Evolutionary conservation across 1,140 invertebrate species (phyloP).

Genomic region (Portunus trituberculatus): DNA sequence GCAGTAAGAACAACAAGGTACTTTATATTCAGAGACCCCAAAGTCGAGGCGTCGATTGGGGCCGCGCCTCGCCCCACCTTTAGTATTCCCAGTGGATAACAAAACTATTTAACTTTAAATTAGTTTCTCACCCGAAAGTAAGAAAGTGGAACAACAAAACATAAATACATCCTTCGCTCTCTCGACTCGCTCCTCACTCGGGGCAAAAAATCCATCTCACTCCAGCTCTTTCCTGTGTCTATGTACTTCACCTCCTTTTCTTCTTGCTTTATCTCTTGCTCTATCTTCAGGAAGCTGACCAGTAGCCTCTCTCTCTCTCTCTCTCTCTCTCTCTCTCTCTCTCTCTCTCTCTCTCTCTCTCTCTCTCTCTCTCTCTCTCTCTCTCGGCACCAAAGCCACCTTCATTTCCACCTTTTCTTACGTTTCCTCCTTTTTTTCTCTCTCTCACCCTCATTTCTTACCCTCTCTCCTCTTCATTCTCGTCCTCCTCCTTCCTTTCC

Average conservation of each 20-base stretch:
- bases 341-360: conserved; percentile 20
- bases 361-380: neutral
- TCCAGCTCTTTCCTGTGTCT: neutral
- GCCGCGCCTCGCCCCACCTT: neutral
- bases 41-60: too few species aligned
- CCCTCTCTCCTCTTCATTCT: neutral
- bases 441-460: neutral
- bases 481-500: neutral
- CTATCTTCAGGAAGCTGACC: neutral
- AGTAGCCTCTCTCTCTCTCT: neutral
- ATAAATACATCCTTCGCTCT: neutral
- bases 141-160: neutral
- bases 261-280: neutral
- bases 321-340: conserved; percentile 20
- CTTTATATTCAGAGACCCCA: too few species aligned
- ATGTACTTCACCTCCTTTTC: neutral
- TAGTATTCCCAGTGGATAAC: neutral
- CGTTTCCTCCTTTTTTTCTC: neutral
- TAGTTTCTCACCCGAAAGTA: neutral
- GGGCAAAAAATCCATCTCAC: neutral
- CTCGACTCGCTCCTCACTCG: neutral
- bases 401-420: neutral
- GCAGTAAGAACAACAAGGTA: too few species aligned
- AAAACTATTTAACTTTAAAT: conserved; percentile 15
- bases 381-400: too few species aligned